Conservation (phyloP, 35 echinoderm and acorn worm genomes). For the Apostichopus japonicus region DNA sequence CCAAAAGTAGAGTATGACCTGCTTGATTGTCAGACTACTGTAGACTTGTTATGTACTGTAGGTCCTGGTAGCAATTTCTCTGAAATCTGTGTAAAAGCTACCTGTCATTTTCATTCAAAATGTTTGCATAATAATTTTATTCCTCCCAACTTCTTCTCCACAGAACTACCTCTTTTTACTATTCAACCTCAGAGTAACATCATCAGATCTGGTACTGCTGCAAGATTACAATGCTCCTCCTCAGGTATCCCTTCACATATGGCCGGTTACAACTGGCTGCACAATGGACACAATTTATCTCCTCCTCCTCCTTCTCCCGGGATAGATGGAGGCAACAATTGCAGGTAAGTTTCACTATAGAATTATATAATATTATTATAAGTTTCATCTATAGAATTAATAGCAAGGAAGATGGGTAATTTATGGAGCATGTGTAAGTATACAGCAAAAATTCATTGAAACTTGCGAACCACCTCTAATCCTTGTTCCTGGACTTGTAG, state of each 20-base stretch:
- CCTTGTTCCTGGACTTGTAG: no score
- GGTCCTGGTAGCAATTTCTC: not conserved
- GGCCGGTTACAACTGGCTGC: slow-evolving; percentile 8
- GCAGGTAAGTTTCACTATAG: not conserved
- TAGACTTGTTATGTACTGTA: not conserved
- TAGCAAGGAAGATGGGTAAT: no score
- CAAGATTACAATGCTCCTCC: slow-evolving; percentile 8
- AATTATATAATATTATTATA: no score
- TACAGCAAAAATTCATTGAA: no score
- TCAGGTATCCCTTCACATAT: slow-evolving; percentile 17
- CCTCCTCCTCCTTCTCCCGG: not conserved
- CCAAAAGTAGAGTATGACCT: no score
- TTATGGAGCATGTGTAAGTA: no score
- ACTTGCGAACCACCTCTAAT: no score
- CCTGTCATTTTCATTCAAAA: not conserved
- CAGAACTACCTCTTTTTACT: slow-evolving; percentile 51
- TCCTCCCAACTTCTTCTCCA: no score
- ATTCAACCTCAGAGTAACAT: slow-evolving; percentile 41
- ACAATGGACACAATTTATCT: slow-evolving; percentile 13
- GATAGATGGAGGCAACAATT: not conserved
- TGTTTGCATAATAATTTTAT: not conserved
- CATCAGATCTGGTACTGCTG: slow-evolving; percentile 33
- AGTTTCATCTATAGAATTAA: no score
- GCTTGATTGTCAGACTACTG: no score
- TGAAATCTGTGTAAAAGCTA: not conserved